Evolutionary conservation across 30 jellyfish, hydroid and myxozoan genomes (phyloP), one percentile per base, ranked within the genome.

Genomic region (Cassiopea xamachana): DNA sequence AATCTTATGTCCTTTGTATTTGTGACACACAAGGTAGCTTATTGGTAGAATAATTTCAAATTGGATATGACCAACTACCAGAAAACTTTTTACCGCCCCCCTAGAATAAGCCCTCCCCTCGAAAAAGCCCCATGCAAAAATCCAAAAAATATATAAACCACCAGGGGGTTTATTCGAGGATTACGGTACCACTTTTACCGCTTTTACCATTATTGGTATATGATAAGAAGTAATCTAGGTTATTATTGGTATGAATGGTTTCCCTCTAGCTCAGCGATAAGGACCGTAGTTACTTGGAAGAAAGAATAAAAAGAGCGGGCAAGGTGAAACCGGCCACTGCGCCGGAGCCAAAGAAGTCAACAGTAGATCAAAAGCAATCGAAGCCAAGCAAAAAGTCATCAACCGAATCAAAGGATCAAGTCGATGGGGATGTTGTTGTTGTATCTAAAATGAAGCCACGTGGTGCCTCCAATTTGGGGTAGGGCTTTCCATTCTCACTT

Each of bases 291-390:
- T 91, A 90, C 62, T 78, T 95, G 68, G 98, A 95, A 70, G 98
- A 95, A 69, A 73, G 98, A 79, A 91, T 95, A 71, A 95, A 95
- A 82, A 82, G 98, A 12, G 94, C 98, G 3, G 98, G 98, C 27
- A 95, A 83, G 46, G 89, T 71, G 78, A 87, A 85, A 59, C 91
- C 98, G 1, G 82, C 91, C 4, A 83, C 94, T 39, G 75, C 93
- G 1, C 81, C 93, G 46, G 93, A 86, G 44, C 82, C 92, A 59
- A 84, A 75, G 82, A 75, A 84, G 79, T 86, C 79, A 44, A 59
- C 76, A 58, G 49, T 19, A 13, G 98, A 76, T 6, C 77, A 80
- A 51, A 81, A 87, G 47, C 96, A 69, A 17, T 79, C 75, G 19
- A 90, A 94, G 61, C 43, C 90, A 8, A 83, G 86, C 19, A 80